Evolutionary conservation across 2,888 invertebrate species (phyloP), one percentile per base, ranked within the genome.

Genomic region (Koerneria pararmatus): DNA sequence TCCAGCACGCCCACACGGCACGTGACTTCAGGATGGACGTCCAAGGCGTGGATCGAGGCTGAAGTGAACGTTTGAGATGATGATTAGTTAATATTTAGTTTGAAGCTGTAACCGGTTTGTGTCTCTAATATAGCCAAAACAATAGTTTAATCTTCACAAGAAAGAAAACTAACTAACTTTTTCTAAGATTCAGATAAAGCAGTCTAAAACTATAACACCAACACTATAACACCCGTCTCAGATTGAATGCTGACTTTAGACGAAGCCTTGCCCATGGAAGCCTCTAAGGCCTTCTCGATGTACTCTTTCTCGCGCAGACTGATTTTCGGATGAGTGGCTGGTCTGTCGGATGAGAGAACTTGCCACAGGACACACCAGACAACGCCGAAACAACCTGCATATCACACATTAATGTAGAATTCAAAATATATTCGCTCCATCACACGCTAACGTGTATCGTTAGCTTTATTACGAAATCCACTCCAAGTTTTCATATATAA

Each of bases 271-370:
- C 78, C 76, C 71, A 73, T 75, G 24, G 72, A 68, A 19, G 72
- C 72, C 34, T 75, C 75, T 15, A 81, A 70, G 3, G 78, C 68
- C 1, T 67, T 58, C 11, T 76, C 67, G 57, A 83, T 83, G 71
- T 81, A 83, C 2, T 73, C 61, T 46, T 68, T 70, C 72, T 88
- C 87, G 4, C 82, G 83, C 1, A 77, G 75, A 0, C 85, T 84
- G 66, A 88, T 86, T 41, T 46, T 46, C 46, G 87, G 87, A 83
- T 89, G 88, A 29, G 84, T 80, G 15, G 85, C 84, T 1, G 88
- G 87, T 22, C 84, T 85, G 70, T 88, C 88, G 73, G 86, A 87
- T 32, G 87, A 85, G 32, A 86, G 71, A 48, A 85, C 80, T 75
- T 84, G 81, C 85, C 87, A 86, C 22, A 84, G 71, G 2, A 84